Evolutionary conservation across 2,797 vertebrate species (phyloP), one percentile per base, ranked within the genome.

Genomic region (Eleutherodactylus coqui): DNA sequence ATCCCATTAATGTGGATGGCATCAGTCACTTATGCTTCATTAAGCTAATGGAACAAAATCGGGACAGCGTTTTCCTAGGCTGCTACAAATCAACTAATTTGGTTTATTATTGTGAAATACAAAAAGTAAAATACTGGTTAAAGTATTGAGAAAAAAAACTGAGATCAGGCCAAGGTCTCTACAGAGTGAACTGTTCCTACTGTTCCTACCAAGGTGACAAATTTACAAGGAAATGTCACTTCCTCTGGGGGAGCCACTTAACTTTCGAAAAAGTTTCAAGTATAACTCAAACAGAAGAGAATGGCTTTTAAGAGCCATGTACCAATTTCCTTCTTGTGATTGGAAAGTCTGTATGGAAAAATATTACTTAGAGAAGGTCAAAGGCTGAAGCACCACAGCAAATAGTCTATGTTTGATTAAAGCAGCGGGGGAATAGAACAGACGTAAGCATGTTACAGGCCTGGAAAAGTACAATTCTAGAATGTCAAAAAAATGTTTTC

Each of bases 211-310:
- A 72, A 51, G 11, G 47, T 53, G 34, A 53, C 32, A 81, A 13
- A 64, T 14, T 29, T 47, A 81, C 41, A 70, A 70, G 47, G 16
- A 78, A 85, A 85, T 85, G 75, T 69, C 78, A 81, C 32, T 36
- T 70, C 34, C 69, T 77, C 29, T 27, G 24, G 53, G 83, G 75
- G 60, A 79, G 75, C 62, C 70, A 47, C 76, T 79, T 55, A 79
- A 36, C 5, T 49, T 43, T 53, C 32, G 51, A 36, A 55, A 82
- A 67, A 51, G 49, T 73, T 82, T 72, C 67, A 73, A 82, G 75
- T 53, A 70, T 36, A 64, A 85, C 79, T 36, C 64, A 79, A 85
- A 85, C 34, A 70, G 55, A 67, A 79, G 7, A 85, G 6, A 58
- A 85, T 72, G n/a, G 24, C 75, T 85, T 72, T 85, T 60, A 80